phyloP scores from a whole-genome alignment of 30 jellyfish, hydroid and myxozoan species.

The Rhopilema esculentum region DNA sequence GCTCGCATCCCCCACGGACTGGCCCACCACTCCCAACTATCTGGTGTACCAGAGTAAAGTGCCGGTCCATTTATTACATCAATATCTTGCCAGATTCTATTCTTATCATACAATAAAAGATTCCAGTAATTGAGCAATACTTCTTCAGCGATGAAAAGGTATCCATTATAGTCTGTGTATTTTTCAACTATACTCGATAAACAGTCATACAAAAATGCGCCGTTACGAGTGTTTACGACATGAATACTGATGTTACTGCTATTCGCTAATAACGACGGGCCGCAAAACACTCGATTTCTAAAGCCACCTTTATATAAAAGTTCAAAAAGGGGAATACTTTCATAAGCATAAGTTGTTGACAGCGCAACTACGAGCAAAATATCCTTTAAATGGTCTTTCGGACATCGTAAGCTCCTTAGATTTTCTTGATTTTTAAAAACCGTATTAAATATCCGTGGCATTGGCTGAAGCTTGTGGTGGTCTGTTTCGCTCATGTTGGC shows the following conservation, averaged over 20 bases:
- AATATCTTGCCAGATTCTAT: conserved; percentile 74
- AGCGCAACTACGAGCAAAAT: conserved; percentile 73
- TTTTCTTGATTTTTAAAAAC: background rate
- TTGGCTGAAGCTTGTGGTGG: background rate
- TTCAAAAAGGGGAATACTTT: conserved; percentile 88
- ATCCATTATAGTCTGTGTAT: conserved; percentile 76
- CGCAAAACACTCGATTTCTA: conserved; percentile 77
- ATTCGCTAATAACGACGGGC: conserved; percentile 67
- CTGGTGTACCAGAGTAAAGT: conserved; percentile 80
- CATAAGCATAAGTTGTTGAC: conserved; percentile 80
- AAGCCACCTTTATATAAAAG: conserved; percentile 85
- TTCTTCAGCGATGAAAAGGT: conserved; percentile 87
- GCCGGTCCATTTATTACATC: conserved; percentile 77
- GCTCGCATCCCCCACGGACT: conserved; percentile 99
- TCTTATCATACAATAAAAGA: conserved; percentile 38
- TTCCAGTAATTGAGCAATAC: conserved; percentile 77
- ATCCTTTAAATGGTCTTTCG: conserved; percentile 62
- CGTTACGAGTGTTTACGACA: conserved; percentile 83
- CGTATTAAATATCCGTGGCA: conserved; percentile 30
- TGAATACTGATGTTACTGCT: conserved; percentile 54
- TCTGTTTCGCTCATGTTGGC: background rate
- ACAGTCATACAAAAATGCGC: conserved; percentile 97
- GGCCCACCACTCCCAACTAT: conserved; percentile 98
- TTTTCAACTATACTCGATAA: conserved; percentile 64
- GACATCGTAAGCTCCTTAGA: conserved; percentile 22